phyloP scores from a whole-genome alignment of 2,888 invertebrate genomes.

The Alloscopus bannaensis region DNA sequence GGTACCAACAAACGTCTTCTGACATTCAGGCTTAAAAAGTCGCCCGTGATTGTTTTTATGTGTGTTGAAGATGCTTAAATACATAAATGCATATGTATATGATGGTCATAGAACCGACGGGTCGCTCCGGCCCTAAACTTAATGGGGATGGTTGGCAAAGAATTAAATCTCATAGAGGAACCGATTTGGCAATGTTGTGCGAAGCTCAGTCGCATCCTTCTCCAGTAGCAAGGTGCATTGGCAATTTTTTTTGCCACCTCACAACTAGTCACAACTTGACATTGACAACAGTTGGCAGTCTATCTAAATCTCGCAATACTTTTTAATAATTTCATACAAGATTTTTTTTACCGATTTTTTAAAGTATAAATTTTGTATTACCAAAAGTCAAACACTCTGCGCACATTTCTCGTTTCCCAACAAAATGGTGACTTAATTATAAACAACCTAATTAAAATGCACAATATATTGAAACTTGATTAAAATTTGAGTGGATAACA shows the following conservation, averaged over 20 bases:
- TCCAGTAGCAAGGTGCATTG: constrained; percentile 78
- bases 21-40: constrained; percentile 55
- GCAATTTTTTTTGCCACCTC: not conserved
- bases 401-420: constrained; percentile 16
- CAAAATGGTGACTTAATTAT: not conserved
- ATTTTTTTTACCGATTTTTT: constrained; percentile 8
- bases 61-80: constrained; percentile 4
- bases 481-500: not conserved
- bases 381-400: constrained; percentile 51
- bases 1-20: no score
- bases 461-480: not conserved
- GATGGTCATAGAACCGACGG: constrained; percentile 77
- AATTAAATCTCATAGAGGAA: constrained; percentile 66
- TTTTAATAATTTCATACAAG: constrained; percentile 12
- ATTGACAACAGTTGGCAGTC: constrained; percentile 58
- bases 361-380: not conserved
- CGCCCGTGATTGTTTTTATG: not conserved
- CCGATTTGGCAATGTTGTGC: constrained; percentile 76
- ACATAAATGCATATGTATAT: no score
- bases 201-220: constrained; percentile 79
- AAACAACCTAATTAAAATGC: not conserved
- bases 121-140: constrained; percentile 76
- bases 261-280: not conserved
- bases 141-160: constrained; percentile 76
- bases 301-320: not conserved